phyloP scores from a whole-genome alignment of 2,797 vertebrate genomes.

The Acrossocheilus fasciatus region DNA sequence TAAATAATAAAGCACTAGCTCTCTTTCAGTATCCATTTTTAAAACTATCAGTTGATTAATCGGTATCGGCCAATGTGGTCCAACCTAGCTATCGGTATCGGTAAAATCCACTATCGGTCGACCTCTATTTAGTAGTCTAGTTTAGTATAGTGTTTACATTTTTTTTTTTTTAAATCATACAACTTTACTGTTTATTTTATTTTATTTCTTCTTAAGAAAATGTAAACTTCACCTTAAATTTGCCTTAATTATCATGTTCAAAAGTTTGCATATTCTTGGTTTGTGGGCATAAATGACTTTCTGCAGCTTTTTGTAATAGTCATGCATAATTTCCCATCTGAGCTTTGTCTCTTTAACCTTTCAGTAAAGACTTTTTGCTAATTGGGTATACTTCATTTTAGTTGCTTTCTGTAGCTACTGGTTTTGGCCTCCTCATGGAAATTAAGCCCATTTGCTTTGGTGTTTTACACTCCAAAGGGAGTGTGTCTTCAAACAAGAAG shows the following conservation, averaged over 20 bases:
- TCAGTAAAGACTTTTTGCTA: constrained; percentile 53
- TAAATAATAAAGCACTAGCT: too few species aligned
- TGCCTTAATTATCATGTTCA: not conserved
- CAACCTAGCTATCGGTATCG: too few species aligned
- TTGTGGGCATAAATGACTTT: not conserved
- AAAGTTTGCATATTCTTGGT: not conserved
- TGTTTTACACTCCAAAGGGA: constrained; percentile 36
- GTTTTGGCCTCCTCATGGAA: constrained; percentile 48
- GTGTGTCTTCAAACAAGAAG: constrained; percentile 30
- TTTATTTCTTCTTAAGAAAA: not conserved
- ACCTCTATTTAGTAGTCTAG: too few species aligned
- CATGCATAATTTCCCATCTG: constrained; percentile 26
- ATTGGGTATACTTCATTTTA: constrained; percentile 50
- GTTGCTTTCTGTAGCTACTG: constrained; percentile 47
- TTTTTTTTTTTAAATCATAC: too few species aligned
- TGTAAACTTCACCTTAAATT: not conserved
- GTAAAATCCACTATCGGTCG: too few species aligned
- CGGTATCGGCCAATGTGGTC: too few species aligned
- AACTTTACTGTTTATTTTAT: not conserved
- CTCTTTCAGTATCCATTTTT: too few species aligned
- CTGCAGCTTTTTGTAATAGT: constrained; percentile 2
- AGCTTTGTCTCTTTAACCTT: constrained; percentile 52
- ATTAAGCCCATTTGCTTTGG: constrained; percentile 42
- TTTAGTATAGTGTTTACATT: too few species aligned
- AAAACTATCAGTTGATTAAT: too few species aligned